Base-by-base conservation (phyloP, 1,140 invertebrate species). In the Diorhabda carinulata region DNA sequence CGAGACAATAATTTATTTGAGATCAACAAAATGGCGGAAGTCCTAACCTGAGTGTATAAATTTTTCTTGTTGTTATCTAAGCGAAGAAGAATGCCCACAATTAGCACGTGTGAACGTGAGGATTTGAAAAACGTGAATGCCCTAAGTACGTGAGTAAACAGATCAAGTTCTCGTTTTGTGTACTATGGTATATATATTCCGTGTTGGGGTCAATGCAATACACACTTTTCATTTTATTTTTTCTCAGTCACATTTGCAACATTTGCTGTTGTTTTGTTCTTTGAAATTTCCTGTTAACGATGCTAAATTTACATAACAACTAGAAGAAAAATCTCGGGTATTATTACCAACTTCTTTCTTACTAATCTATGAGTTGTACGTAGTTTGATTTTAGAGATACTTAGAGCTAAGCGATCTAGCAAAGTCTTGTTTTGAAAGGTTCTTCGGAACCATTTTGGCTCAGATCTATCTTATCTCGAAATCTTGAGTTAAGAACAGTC, bases 111-210 rank as follows among this genome's bases (percentile, higher is more conserved):
- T 52, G 47, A 52, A 52, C 47, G 47, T 52, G 47, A 52, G 47
- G 6, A 52, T 6, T 52, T 52, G 47, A 52, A 52, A 52, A 52
- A 52, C 47, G 47, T 52, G 47, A 52, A n/a, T 52, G 47, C 6
- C n/a, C n/a, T 52, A 52, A 52, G 47, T 52, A 52, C 47, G 47
- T 52, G 47, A 52, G 47, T 52, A 52, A 52, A 52, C 47, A 52
- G 47, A 52, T 52, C 47, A 52, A 52, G 47, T 52, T 5, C 8
- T 52, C 45, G 45, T 52, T 52, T 9, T 9, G 25, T 25, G 45
- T 52, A 52, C 47, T 52, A n/a, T 25, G 25, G 25, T 25, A 25
- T 25, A 25, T 25, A 25, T 25, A 25, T 25, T 25, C 25, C 25
- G 47, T 52, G n/a, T n/a, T 52, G 47, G n/a, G 47, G 6, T 52